Conservation (phyloP, 2,888 invertebrate species). For the Eucera pruinosa region DNA sequence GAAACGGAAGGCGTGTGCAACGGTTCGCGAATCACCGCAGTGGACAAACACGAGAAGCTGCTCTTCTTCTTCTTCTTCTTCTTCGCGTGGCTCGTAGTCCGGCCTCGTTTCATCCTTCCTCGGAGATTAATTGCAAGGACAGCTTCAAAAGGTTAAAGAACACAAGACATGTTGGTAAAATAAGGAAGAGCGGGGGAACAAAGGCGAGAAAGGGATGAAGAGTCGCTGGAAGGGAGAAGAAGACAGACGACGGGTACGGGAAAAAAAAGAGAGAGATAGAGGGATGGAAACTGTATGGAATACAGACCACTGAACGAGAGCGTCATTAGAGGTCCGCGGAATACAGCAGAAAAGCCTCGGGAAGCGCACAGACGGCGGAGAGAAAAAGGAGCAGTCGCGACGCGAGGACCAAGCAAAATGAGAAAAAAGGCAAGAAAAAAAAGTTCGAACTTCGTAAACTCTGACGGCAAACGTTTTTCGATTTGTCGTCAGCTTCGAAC, state of each 20-base stretch:
- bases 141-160: conserved; percentile 46
- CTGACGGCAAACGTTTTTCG: conserved; percentile 31
- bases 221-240: background rate
- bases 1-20: background rate
- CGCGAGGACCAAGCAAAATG: background rate
- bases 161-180: conserved; percentile 16
- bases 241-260: background rate
- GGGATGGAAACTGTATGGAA: conserved; percentile 34
- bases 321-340: conserved; percentile 57
- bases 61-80: background rate
- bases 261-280: background rate
- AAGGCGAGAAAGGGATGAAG: conserved; percentile 2
- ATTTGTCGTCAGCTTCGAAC: conserved; percentile 44
- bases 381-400: conserved; percentile 34
- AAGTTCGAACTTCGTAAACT: conserved; percentile 33
- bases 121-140: conserved; percentile 54
- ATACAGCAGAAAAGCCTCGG: conserved; percentile 49
- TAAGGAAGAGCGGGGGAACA: conserved; percentile 27
- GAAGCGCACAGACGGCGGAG: conserved; percentile 22
- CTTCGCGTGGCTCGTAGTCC: background rate
- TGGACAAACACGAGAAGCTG: background rate
- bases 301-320: conserved; percentile 54
- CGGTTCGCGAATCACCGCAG: conserved; percentile 2
- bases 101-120: conserved; percentile 10
- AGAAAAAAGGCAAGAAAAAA: background rate